These are phyloP conservation scores for Epizoanthus rinbou DNA, from an alignment of 92 coral and sea anemone genomes.

Conservation along the genomic window DNA sequence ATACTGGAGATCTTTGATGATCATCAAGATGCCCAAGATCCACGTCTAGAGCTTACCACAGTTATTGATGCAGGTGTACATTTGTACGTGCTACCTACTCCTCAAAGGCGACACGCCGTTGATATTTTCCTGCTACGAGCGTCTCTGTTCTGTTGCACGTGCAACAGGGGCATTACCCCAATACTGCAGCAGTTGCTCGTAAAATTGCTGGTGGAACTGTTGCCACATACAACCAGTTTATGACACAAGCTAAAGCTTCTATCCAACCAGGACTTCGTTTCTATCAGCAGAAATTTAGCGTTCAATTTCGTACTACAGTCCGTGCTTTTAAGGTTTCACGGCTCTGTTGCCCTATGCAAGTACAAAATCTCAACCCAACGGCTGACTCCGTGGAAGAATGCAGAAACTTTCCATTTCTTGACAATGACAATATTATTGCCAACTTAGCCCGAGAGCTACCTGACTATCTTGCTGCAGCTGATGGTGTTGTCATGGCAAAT, in stretches of 20 bases:
- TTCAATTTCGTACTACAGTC: conserved; percentile 64
- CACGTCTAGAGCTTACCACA: conserved; percentile 60
- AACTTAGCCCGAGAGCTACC: too few species aligned
- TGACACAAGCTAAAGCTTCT: too few species aligned
- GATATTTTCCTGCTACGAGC: conserved; percentile 18
- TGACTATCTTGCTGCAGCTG: too few species aligned
- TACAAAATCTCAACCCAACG: conserved; percentile 54
- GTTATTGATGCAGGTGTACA: conserved; percentile 58
- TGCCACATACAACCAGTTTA: conserved; percentile 65
- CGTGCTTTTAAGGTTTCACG: too few species aligned
- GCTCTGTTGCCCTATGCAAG: conserved; percentile 59
- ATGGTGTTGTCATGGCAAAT: too few species aligned
- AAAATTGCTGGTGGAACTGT: too few species aligned
- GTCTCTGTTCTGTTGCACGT: conserved; percentile 63
- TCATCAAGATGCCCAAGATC: conserved; percentile 51
- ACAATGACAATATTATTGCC: too few species aligned
- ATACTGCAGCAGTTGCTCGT: conserved; percentile 67
- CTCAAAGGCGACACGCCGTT: not conserved
- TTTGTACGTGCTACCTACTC: too few species aligned
- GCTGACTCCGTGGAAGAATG: too few species aligned
- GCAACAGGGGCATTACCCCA: too few species aligned
- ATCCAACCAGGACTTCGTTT: conserved; percentile 66
- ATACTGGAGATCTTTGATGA: conserved; percentile 66
- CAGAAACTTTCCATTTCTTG: too few species aligned
- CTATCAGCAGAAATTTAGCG: conserved; percentile 75